These are phyloP conservation scores for Microctonus hyperodae DNA, from an alignment of 2,888 invertebrate genomes.

Conservation along the genomic window DNA sequence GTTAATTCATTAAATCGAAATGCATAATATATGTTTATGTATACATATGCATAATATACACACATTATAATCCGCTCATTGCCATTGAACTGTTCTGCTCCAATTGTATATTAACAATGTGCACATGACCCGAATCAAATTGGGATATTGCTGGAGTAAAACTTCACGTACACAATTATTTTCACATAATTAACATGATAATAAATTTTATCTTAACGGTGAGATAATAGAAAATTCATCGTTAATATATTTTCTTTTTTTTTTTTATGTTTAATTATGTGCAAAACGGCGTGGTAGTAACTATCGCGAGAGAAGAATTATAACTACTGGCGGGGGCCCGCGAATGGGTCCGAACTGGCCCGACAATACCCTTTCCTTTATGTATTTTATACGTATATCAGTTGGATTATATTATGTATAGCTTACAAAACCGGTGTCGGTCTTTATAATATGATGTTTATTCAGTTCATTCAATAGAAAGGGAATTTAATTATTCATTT, in stretches of 20 bases:
- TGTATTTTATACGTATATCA: too few relatives aligned
- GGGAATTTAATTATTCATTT: too few relatives aligned
- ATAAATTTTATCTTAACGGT: not conserved
- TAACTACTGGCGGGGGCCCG: constrained; percentile 9
- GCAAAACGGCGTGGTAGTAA: not conserved
- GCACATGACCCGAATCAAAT: not conserved
- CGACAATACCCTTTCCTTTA: constrained; percentile 15
- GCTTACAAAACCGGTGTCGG: too few relatives aligned
- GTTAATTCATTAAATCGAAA: too few relatives aligned
- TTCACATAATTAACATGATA: not conserved
- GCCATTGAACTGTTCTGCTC: not conserved
- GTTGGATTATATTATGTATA: too few relatives aligned
- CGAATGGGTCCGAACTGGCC: constrained; percentile 25
- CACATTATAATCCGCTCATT: not conserved
- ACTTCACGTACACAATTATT: not conserved
- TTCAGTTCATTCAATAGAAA: too few relatives aligned
- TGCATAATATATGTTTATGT: too few relatives aligned
- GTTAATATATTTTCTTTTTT: not conserved
- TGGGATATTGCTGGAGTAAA: not conserved
- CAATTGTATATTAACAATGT: not conserved
- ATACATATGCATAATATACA: too few relatives aligned
- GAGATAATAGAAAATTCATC: not conserved
- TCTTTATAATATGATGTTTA: too few relatives aligned
- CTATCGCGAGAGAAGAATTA: constrained; percentile 12
- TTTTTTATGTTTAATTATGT: not conserved